These are phyloP conservation scores for Argyrosomus regius DNA, from an alignment of 2,797 vertebrate genomes.

Conservation along the genomic window DNA sequence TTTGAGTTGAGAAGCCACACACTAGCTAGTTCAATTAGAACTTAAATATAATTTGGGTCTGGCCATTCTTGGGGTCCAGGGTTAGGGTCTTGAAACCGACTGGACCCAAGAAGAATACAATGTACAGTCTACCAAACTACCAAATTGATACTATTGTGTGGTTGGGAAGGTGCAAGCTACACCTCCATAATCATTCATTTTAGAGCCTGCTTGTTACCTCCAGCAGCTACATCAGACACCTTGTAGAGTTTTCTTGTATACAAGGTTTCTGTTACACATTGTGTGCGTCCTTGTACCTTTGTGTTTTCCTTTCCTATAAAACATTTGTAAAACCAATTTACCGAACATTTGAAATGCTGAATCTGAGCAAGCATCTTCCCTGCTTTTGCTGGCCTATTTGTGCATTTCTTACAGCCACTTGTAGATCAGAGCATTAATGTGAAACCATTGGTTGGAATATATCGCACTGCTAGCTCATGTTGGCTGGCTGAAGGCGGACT, in stretches of 20 bases:
- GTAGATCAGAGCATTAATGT: background rate
- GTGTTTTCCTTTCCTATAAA: background rate
- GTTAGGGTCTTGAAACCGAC: background rate
- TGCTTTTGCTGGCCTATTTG: background rate
- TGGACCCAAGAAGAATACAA: background rate
- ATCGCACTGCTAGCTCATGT: background rate
- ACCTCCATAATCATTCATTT: background rate
- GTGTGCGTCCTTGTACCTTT: background rate
- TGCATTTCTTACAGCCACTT: background rate
- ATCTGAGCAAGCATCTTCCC: background rate
- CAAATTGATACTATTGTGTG: background rate
- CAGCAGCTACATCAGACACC: background rate
- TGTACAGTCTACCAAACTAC: too few species aligned
- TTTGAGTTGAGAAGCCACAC: too few species aligned
- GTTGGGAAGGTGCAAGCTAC: background rate
- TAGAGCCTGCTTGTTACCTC: background rate
- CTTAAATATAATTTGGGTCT: background rate
- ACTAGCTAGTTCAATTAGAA: background rate
- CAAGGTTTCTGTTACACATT: background rate
- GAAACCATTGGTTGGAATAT: background rate
- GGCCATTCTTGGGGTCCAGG: too few species aligned
- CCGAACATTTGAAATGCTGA: conserved; percentile 2
- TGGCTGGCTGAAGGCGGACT: background rate
- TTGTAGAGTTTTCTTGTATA: background rate
- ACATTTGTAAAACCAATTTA: background rate